Evolutionary conservation across 2,797 vertebrate genomes (phyloP).

Genomic region (Thamnophis elegans): DNA sequence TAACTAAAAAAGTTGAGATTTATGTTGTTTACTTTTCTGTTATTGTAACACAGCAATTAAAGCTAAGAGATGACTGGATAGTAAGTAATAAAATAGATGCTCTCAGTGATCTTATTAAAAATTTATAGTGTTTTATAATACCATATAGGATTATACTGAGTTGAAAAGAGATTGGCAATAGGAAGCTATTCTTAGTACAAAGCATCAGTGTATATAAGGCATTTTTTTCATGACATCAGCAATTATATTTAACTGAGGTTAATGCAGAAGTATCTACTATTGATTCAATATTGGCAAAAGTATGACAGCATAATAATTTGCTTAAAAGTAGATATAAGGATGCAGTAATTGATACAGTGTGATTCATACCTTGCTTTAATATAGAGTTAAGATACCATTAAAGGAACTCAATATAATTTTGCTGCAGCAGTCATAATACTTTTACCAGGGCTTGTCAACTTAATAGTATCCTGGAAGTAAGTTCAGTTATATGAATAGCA

Average conservation of each 20-base stretch:
- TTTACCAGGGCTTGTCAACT: not conserved
- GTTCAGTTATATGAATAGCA: not conserved
- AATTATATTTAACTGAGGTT: conserved; percentile 57
- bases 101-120: conserved; percentile 73
- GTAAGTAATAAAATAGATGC: conserved; percentile 69
- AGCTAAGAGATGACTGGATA: conserved; percentile 62
- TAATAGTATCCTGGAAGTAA: conserved; percentile 13
- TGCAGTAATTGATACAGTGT: conserved; percentile 32
- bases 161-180: conserved; percentile 60
- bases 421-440: not conserved
- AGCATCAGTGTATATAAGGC: conserved; percentile 70
- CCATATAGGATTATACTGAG: conserved; percentile 65
- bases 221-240: conserved; percentile 65
- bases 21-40: conserved; percentile 62
- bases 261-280: conserved; percentile 55
- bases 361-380: conserved; percentile 6
- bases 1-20: conserved; percentile 59
- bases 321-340: conserved; percentile 29
- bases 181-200: conserved; percentile 69
- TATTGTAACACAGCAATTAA: conserved; percentile 69
- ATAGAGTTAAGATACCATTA: conserved; percentile 3
- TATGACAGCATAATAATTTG: conserved; percentile 15
- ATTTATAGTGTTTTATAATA: conserved; percentile 73
- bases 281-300: conserved; percentile 49
- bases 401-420: conserved; percentile 24